Base-by-base conservation (phyloP, 2,113 vertebrate genomes). In the Emberiza fucata region DNA sequence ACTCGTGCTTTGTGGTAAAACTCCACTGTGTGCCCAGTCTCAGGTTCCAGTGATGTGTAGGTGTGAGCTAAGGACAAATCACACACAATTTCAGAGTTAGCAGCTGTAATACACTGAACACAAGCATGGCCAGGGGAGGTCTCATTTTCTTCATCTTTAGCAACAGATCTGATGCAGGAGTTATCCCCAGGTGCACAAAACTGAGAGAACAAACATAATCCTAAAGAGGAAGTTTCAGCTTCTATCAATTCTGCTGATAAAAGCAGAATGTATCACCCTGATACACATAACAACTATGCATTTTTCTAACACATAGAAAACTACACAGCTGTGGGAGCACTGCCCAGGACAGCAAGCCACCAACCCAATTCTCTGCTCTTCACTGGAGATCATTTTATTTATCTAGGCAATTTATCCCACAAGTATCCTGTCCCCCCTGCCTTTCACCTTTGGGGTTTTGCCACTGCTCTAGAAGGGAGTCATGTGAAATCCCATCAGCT, bases 1-100 rank as follows among this genome's bases (percentile, higher is more conserved):
- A 69, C 86, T 4, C 98, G 98, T 1, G 90, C 92, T 1, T 24
- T 33, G 0, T 84, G 79, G 53, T 98, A 98, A 90, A 99, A 99
- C 82, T 98, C 98, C 99, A 99, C 98, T 11, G 97, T 86, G 0
- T 92, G 98, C 81, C 98, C 97, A 3, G 91, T 94, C 70, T 98
- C 98, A 0, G 98, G 97, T 4, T 96, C 96, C 97, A 97, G 72
- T 1, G 87, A 97, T 2, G 16, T 90, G 61, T 98, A 99, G 4
- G 96, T 97, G 95, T 99, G 98, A 75, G 90, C 99, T 99, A 63
- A 35, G 88, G 27, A 57, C 9, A 18, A 11, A 51, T 7, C 9
- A 33, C 6, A 17, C 2, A 12, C 0, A 0, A 66, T 82, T 71
- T 50, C 63, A 76, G 40, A 83, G 47, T 60, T 18, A 63, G 82